These are phyloP conservation scores for Labeo catla DNA, from an alignment of 2,113 vertebrate genomes.

Conservation along the genomic window DNA sequence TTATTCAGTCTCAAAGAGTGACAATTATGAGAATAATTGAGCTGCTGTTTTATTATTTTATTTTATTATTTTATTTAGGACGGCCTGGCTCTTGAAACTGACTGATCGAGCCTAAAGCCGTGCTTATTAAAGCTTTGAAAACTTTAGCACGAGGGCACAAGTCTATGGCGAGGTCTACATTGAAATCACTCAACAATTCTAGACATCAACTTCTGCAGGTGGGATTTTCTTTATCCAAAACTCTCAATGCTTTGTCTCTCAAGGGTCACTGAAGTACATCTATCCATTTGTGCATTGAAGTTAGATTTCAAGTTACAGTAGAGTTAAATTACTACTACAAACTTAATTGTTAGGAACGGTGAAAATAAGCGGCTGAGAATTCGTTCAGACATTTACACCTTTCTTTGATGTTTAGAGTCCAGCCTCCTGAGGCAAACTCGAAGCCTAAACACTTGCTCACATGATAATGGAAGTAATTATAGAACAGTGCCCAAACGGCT, in stretches of 20 bases:
- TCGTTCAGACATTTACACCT: neutral
- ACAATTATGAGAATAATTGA: constrained; percentile 17
- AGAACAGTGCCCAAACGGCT: constrained; percentile 21
- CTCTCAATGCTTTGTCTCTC: neutral
- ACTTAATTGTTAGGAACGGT: neutral
- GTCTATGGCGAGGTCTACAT: neutral
- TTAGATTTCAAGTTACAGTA: neutral
- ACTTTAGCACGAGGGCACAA: neutral
- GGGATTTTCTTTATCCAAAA: neutral
- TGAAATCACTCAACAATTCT: neutral
- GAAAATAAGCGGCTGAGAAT: neutral
- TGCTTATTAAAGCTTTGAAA: neutral
- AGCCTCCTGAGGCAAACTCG: neutral
- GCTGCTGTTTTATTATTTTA: neutral
- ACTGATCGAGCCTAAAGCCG: neutral
- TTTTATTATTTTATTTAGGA: constrained; percentile 15
- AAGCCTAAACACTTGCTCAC: constrained; percentile 4
- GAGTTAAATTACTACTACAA: neutral
- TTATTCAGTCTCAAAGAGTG: neutral
- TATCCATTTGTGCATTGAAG: neutral
- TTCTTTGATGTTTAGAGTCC: neutral
- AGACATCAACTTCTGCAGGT: neutral
- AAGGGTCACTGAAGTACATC: neutral
- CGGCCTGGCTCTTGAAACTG: neutral
- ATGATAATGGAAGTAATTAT: constrained; percentile 45